These are phyloP conservation scores for Tachuris rubrigastra DNA, from an alignment of 2,113 vertebrate genomes.

Conservation along the genomic window DNA sequence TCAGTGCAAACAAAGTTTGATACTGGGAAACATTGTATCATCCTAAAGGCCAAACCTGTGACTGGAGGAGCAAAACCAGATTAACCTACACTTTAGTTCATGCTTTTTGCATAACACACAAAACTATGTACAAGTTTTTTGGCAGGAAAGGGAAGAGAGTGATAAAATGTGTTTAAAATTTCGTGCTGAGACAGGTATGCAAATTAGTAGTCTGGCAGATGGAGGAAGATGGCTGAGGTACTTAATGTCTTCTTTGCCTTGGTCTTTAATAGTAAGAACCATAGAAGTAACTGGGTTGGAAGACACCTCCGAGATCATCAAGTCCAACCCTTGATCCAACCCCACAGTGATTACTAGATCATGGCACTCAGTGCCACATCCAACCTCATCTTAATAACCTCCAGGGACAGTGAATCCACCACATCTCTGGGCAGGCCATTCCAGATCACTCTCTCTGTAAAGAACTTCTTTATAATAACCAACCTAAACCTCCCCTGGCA, in stretches of 20 bases:
- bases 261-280: background rate
- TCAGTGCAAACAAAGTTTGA: background rate
- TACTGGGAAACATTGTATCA: background rate
- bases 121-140: background rate
- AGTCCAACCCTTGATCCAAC: no score
- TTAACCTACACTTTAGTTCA: background rate
- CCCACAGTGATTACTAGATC: no score
- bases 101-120: background rate
- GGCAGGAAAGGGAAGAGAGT: background rate
- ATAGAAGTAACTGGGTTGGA: no score
- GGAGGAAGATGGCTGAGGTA: background rate
- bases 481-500: no score
- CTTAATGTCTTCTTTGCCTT: background rate
- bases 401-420: no score
- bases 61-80: background rate
- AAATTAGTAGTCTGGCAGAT: background rate
- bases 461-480: no score
- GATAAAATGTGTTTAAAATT: background rate
- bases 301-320: no score
- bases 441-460: no score
- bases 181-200: background rate
- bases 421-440: no score
- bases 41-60: background rate
- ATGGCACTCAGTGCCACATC: no score
- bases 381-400: no score